Evolutionary conservation across 2,113 vertebrate species (phyloP).

Genomic region (Gadus macrocephalus): DNA sequence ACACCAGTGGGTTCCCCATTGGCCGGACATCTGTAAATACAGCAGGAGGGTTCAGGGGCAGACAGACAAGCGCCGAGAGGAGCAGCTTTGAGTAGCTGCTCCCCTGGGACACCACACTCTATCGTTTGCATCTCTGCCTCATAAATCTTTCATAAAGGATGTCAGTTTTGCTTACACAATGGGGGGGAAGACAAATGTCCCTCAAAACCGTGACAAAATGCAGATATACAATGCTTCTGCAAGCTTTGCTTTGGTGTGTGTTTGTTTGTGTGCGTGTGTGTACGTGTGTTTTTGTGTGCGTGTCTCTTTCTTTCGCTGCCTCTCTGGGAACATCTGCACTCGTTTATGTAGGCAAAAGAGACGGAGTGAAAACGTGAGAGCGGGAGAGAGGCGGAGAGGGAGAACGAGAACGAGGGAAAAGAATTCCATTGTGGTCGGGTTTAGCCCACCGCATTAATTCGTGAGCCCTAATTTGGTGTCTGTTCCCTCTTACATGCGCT

Average conservation of each 20-base stretch:
- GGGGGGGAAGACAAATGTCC: constrained; percentile 61
- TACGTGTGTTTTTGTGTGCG: constrained; percentile 15
- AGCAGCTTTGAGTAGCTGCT: constrained; percentile 72
- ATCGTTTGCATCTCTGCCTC: constrained; percentile 77
- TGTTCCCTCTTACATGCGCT: constrained; percentile 44
- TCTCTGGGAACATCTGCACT: no score
- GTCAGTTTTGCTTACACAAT: constrained; percentile 80
- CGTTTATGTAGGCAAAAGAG: no score
- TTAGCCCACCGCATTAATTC: constrained; percentile 22
- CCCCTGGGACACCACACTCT: constrained; percentile 69
- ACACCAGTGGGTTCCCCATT: constrained; percentile 19
- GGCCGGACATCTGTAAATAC: constrained; percentile 53
- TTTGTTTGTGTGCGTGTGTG: constrained; percentile 23
- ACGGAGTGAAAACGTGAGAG: no score
- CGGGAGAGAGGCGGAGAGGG: neutral
- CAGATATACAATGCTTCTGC: constrained; percentile 68
- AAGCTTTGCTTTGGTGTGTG: constrained; percentile 39
- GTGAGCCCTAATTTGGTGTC: constrained; percentile 34
- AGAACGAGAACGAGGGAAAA: constrained; percentile 8
- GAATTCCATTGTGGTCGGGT: constrained; percentile 42
- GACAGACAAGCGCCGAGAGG: constrained; percentile 67
- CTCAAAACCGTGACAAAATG: constrained; percentile 62
- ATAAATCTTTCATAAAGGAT: constrained; percentile 82
- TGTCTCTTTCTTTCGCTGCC: neutral
- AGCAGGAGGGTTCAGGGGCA: constrained; percentile 60